A percentile compares a stretch with the other conserved stretches of the same genome.
These are phyloP conservation scores for Isotomurus palustris DNA, from an alignment of 2,888 invertebrate species.

Conservation along the genomic window DNA sequence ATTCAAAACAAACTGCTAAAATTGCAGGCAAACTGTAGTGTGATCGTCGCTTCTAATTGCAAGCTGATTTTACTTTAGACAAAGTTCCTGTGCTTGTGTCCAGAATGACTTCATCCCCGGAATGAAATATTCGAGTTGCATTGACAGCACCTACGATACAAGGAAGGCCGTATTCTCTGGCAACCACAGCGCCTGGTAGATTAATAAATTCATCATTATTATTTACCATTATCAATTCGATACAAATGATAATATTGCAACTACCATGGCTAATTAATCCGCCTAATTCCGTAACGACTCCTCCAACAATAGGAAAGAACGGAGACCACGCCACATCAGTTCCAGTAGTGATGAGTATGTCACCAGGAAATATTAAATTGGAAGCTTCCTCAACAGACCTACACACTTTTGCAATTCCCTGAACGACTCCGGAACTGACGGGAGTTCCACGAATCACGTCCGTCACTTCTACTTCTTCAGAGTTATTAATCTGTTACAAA, in stretches of 20 bases:
- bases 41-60: background rate
- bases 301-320: conserved; percentile 70
- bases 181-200: conserved; percentile 6
- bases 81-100: conserved; percentile 46
- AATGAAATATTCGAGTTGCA: conserved; percentile 63
- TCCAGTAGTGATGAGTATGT: conserved; percentile 68
- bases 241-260: background rate
- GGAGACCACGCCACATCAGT: conserved; percentile 84
- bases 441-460: conserved; percentile 40
- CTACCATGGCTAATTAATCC: conserved; percentile 77
- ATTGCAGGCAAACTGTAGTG: background rate
- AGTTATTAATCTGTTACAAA: conserved; percentile 25
- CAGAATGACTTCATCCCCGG: conserved; percentile 49
- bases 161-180: conserved; percentile 74
- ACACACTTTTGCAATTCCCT: conserved; percentile 43
- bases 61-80: conserved; percentile 20
- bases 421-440: conserved; percentile 39
- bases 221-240: background rate
- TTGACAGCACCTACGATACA: conserved; percentile 70
- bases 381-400: conserved; percentile 38
- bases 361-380: conserved; percentile 54
- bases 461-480: conserved; percentile 23
- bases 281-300: conserved; percentile 75
- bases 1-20: too few relatives aligned
- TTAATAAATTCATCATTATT: background rate